Conservation (phyloP, 2,797 vertebrate species). For the Platyrinchus mystaceus region DNA sequence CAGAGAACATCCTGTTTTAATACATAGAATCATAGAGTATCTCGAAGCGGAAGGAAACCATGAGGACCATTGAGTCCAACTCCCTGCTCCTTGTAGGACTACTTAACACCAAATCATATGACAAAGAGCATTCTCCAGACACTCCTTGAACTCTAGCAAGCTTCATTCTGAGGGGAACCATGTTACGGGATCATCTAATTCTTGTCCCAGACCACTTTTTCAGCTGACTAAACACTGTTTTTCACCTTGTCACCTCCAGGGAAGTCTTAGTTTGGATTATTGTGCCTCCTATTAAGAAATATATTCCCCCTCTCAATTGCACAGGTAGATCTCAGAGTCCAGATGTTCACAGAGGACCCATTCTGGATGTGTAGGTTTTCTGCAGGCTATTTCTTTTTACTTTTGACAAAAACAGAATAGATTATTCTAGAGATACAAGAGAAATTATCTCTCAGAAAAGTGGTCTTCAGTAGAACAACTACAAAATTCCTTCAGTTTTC, state of each 20-base stretch:
- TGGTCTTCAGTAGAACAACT: neutral
- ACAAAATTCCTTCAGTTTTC: neutral
- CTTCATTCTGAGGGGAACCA: neutral
- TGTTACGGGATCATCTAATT: neutral
- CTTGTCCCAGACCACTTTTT: neutral
- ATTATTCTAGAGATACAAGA: neutral
- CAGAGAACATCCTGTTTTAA: neutral
- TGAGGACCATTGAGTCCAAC: accelerated
- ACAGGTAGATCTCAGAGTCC: neutral
- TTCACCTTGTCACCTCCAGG: neutral
- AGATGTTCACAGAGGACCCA: neutral
- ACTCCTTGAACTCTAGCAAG: neutral
- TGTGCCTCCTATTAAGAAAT: neutral
- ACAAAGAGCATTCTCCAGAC: neutral
- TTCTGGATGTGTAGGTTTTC: neutral
- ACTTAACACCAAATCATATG: neutral
- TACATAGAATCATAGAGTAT: neutral
- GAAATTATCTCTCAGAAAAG: neutral
- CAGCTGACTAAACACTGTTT: neutral
- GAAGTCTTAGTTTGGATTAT: neutral
- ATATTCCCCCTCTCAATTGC: neutral
- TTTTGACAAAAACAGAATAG: neutral
- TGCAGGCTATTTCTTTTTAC: neutral
- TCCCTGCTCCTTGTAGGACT: neutral
- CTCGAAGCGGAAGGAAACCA: accelerated